Evolutionary conservation across 2,888 invertebrate species (phyloP).

Genomic region (Exephanes ischioxanthus): DNA sequence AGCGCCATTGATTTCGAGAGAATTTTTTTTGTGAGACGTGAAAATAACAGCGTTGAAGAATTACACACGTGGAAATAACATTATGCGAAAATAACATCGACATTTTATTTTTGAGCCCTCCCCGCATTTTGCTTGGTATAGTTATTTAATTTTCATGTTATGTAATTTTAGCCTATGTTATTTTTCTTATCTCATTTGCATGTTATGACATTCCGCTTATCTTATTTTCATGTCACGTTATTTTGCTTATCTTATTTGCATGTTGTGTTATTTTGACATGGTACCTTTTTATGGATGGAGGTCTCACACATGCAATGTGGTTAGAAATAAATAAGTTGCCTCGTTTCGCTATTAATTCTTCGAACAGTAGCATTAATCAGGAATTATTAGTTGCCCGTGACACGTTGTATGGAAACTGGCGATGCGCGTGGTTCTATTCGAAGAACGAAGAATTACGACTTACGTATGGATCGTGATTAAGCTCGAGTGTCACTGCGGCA

Average conservation of each 20-base stretch:
- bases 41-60: not conserved
- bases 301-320: too few relatives aligned
- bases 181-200: not conserved
- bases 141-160: too few relatives aligned
- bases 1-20: not conserved
- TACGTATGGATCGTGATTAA: constrained; percentile 59
- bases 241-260: too few relatives aligned
- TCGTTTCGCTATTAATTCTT: too few relatives aligned
- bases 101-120: too few relatives aligned
- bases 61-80: not conserved
- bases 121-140: too few relatives aligned
- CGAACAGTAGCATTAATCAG: not conserved
- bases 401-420: not conserved
- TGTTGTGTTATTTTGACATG: too few relatives aligned
- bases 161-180: too few relatives aligned
- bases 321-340: too few relatives aligned
- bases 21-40: not conserved
- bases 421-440: not conserved
- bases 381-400: not conserved
- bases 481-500: constrained; percentile 41
- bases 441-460: constrained; percentile 52
- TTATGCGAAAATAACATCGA: not conserved
- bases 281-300: too few relatives aligned
- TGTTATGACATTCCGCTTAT: too few relatives aligned
- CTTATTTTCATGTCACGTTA: too few relatives aligned